Base-by-base conservation (phyloP, 2,113 vertebrate genomes). In the Aphyosemion australe region DNA sequence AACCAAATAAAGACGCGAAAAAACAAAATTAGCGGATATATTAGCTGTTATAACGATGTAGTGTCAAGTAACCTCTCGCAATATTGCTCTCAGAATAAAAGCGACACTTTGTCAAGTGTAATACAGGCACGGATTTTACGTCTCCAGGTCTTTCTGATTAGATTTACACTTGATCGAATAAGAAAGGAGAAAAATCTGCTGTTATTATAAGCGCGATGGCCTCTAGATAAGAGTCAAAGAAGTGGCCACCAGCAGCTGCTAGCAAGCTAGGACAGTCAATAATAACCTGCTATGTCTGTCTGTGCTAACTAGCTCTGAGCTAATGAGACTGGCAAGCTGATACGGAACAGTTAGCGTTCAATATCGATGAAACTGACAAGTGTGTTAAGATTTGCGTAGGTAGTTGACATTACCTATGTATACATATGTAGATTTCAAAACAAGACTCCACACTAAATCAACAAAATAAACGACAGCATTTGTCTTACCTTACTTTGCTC, bases 401-500 rank as follows among this genome's bases (percentile, higher is more conserved):
- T 2, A 39, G 0, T 14, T 12, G 21, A 15, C 5, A 20, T 8
- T 16, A 26, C 0, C 32, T 12, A 2, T 1, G 3, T 11, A 8
- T 0, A 46, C 4, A 1, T 14, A 18, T 15, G 42, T 26, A 5
- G 3, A 2, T 15, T 13, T 3, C 14, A 14, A 0, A 2, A 20
- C 14, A 8, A 9, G 1, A 31, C 2, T 2, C 0, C 10, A 11
- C 14, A 6, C 0, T 39, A 1, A 4, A 18, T 45, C 16, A 31
- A 47, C 34, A 5, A 8, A 31, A 65, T 6, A 32, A 12, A 53
- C 4, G 2, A 31, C 42, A 13, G 13, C 2, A 34, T 20, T 51
- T 15, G 14, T 34, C 80, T 83, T 87, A 88, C 87, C 88, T 82
- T 60, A 83, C 83, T 87, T 86, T 55, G 58, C 78, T 83, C 70